Conservation (phyloP, 1,140 invertebrate genomes). For the Varroa destructor region DNA sequence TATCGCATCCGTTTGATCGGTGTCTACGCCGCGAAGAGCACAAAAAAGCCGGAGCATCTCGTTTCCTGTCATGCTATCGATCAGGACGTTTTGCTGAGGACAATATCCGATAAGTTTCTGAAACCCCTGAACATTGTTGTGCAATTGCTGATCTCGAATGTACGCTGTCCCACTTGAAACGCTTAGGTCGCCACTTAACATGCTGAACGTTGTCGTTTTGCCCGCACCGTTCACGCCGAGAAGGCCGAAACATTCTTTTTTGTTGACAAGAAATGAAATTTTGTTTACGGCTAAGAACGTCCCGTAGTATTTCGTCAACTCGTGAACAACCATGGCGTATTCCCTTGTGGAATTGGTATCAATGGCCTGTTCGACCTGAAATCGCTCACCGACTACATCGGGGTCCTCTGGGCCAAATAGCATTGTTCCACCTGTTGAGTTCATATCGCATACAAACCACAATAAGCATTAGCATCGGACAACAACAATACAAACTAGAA, state of each 20-base stretch:
- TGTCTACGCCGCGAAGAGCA: slow-evolving; percentile 30
- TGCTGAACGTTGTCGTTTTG: slow-evolving; percentile 73
- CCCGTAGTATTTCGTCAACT: slow-evolving; percentile 52
- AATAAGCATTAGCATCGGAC: no score
- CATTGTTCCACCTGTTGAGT: no score
- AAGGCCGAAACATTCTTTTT: slow-evolving; percentile 70
- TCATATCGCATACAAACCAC: no score
- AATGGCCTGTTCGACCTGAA: background rate
- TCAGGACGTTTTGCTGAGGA: slow-evolving; percentile 32
- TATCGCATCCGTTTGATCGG: slow-evolving; percentile 33
- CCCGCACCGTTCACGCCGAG: slow-evolving; percentile 75
- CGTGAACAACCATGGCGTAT: slow-evolving; percentile 38
- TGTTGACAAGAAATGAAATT: slow-evolving; percentile 51
- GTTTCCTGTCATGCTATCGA: slow-evolving; percentile 31
- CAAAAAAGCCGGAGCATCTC: slow-evolving; percentile 32
- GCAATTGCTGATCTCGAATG: slow-evolving; percentile 40
- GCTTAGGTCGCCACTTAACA: slow-evolving; percentile 52
- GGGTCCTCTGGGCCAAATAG: no score
- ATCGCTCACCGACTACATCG: background rate
- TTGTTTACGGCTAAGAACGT: slow-evolving; percentile 56
- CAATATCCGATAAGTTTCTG: slow-evolving; percentile 31
- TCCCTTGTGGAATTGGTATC: slow-evolving; percentile 28
- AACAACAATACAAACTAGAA: no score
- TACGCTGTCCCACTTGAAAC: slow-evolving; percentile 45
- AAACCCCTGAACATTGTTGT: slow-evolving; percentile 43